Percentiles rank a stretch among this genome's conserved stretches.
Evolutionary conservation across 1,140 invertebrate genomes (phyloP).

Genomic region (Planococcus citri): DNA sequence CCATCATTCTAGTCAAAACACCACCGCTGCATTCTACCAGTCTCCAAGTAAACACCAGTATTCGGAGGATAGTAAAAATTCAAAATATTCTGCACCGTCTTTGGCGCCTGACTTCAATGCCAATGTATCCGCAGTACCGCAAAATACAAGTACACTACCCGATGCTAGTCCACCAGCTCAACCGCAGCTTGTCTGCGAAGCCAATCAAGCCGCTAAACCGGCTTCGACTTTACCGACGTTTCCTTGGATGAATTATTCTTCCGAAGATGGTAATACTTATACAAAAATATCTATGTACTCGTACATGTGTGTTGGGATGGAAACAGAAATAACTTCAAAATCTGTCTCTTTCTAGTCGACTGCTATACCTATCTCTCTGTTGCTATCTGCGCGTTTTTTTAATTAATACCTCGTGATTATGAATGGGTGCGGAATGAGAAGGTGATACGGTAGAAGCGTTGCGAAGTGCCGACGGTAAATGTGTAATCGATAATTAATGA

Average conservation of each 20-base stretch:
- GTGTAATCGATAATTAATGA: too few relatives aligned
- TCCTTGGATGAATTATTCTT: slow-evolving; percentile 12
- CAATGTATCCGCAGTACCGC: not conserved
- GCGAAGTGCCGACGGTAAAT: too few relatives aligned
- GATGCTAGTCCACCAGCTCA: not conserved
- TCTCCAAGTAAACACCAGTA: not conserved
- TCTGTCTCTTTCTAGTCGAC: too few relatives aligned
- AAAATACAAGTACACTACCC: not conserved
- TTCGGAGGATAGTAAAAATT: not conserved
- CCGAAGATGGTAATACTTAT: slow-evolving; percentile 4
- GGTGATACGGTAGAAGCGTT: too few relatives aligned
- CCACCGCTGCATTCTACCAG: not conserved
- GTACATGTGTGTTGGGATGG: too few relatives aligned
- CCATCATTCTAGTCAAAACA: not conserved
- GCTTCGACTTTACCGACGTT: not conserved
- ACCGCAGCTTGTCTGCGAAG: not conserved
- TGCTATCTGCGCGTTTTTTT: too few relatives aligned
- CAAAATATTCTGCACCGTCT: not conserved
- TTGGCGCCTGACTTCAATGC: not conserved
- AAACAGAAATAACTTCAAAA: too few relatives aligned
- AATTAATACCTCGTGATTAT: too few relatives aligned
- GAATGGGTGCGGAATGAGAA: too few relatives aligned
- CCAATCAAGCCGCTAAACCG: not conserved
- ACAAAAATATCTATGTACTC: not conserved
- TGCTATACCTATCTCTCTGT: too few relatives aligned